Conservation (phyloP, 2,888 invertebrate genomes). For the Lasioglossum malachurum region DNA sequence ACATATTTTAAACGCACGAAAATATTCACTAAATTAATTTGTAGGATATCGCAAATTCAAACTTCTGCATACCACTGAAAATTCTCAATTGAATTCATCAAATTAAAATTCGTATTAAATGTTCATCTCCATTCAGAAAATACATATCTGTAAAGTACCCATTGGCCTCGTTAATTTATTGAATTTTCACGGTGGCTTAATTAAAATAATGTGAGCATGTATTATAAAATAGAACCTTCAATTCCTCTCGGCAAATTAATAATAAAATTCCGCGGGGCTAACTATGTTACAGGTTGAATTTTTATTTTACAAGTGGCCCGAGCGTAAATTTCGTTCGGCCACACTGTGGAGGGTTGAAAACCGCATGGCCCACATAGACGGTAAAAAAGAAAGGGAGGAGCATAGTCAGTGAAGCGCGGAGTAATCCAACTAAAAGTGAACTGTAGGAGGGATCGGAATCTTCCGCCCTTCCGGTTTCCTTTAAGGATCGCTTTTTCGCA, state of each 20-base stretch:
- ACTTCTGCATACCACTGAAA: not conserved
- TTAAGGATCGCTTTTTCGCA: slow-evolving; percentile 16
- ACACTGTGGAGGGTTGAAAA: not conserved
- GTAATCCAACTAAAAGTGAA: slow-evolving; percentile 15
- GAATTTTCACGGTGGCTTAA: not conserved
- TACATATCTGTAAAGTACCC: not conserved
- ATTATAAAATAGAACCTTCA: not conserved
- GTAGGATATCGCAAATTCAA: not conserved
- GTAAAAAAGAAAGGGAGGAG: not conserved
- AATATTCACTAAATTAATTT: not conserved
- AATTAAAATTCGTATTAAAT: not conserved
- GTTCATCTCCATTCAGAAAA: not conserved
- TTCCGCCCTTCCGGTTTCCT: not conserved
- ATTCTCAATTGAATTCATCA: not conserved
- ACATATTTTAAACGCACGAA: no score
- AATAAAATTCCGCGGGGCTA: not conserved
- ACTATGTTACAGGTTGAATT: not conserved
- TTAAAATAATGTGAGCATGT: not conserved
- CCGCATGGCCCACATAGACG: not conserved
- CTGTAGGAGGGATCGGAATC: not conserved
- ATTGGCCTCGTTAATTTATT: not conserved
- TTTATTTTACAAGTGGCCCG: not conserved
- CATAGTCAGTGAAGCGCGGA: not conserved
- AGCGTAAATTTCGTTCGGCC: not conserved
- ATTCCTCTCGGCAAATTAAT: not conserved